A percentile compares a stretch with the other conserved stretches of the same genome.
phyloP scores from a whole-genome alignment of 1,140 invertebrate species.

The Anoplolepis gracilipes region DNA sequence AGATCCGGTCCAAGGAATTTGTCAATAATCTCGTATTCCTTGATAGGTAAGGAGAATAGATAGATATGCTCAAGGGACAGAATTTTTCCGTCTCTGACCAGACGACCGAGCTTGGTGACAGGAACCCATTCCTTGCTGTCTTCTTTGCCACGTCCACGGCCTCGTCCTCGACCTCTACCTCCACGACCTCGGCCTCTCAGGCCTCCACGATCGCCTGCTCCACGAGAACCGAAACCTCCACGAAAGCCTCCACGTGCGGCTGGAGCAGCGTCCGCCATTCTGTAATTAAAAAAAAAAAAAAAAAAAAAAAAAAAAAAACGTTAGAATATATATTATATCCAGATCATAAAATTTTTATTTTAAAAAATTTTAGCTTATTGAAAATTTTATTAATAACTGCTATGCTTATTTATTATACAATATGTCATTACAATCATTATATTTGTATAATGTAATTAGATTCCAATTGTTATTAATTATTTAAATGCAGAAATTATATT shows the following conservation, averaged over 20 bases:
- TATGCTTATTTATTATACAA: too few relatives aligned
- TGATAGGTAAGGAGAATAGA: constrained; percentile 99
- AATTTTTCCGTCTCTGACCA: constrained; percentile 99
- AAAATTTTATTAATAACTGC: neutral
- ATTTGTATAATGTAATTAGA: neutral
- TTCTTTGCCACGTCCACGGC: constrained; percentile 96
- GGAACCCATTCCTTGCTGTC: constrained; percentile 99
- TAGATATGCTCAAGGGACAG: constrained; percentile 99
- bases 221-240: constrained; percentile 95
- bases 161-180: constrained; percentile 92
- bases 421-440: neutral
- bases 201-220: constrained; percentile 93
- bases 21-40: constrained; percentile 99
- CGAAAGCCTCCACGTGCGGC: constrained; percentile 96
- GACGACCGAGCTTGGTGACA: constrained; percentile 98
- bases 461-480: constrained; percentile 11
- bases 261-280: constrained; percentile 99
- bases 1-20: constrained; percentile 96
- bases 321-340: too few relatives aligned
- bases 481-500: neutral
- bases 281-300: constrained; percentile 74
- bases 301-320: neutral
- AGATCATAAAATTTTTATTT: neutral
- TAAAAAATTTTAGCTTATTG: neutral
- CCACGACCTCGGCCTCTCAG: constrained; percentile 91